Base-by-base conservation (phyloP, 2,113 vertebrate genomes). In the Circaetus gallicus region DNA sequence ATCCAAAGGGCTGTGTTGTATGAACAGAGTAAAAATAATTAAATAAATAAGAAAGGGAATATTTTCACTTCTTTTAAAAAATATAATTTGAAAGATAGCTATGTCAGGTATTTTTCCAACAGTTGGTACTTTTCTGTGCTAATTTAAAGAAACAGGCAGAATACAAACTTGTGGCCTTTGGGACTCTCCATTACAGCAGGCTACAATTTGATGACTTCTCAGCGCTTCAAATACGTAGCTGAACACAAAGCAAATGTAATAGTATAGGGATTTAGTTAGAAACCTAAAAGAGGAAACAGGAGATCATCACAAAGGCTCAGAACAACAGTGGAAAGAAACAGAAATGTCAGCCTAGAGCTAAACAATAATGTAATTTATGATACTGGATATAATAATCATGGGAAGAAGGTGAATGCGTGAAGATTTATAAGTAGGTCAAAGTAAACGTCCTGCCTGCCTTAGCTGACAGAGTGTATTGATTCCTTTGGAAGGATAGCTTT, bases 401-500 rank as follows among this genome's bases (percentile, higher is more conserved):
- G 49, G 80, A n/a, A 67, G 16, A 67, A n/a, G 29, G 34, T 7
- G 56, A 59, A 43, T 0, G 2, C 0, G 0, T 8, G 3, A 70
- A 29, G 31, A 18, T 45, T 32, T 67, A 1, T 4, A 11, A 49
- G 52, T 0, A 25, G 50, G 40, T 69, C 49, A 10, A 31, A 49
- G 40, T 3, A 11, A 16, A 42, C 0, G 0, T 61, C 36, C 34
- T 34, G 43, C 70, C 63, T 66, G 63, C 45, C 59, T 43, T 38
- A 11, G n/a, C 72, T 43, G 81, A 9, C 17, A 6, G 73, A 2
- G 2, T 0, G 2, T 8, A 43, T 43, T 0, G 0, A 3, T 63
- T 36, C 38, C 47, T 82, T 20, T 47, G 91, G 50, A 38, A 47
- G 13, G 32, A 18, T 42, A 71, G 43, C 62, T 49, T 31, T 3